These are phyloP conservation scores for Cecropterus lyciades DNA, from an alignment of 1,140 invertebrate species.

Conservation along the genomic window DNA sequence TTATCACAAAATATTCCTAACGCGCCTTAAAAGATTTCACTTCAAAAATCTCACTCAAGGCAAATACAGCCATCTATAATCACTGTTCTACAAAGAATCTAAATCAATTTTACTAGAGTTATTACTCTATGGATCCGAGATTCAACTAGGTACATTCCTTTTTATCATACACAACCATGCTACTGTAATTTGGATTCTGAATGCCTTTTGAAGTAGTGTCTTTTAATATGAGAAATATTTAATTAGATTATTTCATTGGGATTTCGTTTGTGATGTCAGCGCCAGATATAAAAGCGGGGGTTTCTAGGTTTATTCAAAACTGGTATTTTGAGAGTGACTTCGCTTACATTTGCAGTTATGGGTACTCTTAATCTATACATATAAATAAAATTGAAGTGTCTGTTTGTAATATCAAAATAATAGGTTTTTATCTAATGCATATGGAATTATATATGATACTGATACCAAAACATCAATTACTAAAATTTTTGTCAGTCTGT, in stretches of 20 bases:
- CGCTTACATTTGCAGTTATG: neutral
- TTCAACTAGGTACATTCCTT: slow-evolving; percentile 17
- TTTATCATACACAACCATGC: slow-evolving; percentile 17
- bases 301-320: neutral
- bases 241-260: slow-evolving; percentile 32
- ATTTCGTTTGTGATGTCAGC: slow-evolving; percentile 19
- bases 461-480: no score
- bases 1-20: no score
- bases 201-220: slow-evolving; percentile 31
- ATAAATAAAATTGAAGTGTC: no score
- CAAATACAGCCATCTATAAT: no score
- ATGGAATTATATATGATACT: no score
- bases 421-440: no score
- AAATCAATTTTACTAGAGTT: neutral
- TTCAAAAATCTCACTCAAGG: no score
- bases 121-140: slow-evolving; percentile 6
- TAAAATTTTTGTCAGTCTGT: no score
- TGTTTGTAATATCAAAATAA: no score
- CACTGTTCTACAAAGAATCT: no score
- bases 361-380: no score
- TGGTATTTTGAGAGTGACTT: neutral
- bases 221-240: slow-evolving; percentile 29
- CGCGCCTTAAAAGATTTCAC: no score
- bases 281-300: neutral
- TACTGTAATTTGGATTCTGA: slow-evolving; percentile 19